Conservation (phyloP, 64 coral and sea anemone species). For the Pocillopora verrucosa region DNA sequence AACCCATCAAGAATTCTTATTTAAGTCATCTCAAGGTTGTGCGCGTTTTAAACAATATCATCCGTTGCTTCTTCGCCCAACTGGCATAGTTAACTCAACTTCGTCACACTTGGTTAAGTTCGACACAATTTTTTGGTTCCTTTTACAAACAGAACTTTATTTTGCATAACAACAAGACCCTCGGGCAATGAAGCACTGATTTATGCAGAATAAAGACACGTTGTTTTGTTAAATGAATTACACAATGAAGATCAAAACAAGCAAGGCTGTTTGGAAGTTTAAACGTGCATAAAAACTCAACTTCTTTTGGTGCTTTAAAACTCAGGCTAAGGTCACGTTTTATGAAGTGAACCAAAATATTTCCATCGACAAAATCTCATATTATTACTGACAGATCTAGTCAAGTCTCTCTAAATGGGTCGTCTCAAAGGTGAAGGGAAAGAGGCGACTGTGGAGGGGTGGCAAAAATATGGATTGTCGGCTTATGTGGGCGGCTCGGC, state of each 20-base stretch:
- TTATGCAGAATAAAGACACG: background rate
- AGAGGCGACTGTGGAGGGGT: no score
- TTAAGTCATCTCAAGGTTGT: no score
- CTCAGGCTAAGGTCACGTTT: background rate
- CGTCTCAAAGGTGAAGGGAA: no score
- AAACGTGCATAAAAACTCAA: no score
- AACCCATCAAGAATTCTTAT: background rate
- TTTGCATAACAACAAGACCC: background rate
- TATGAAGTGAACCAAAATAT: background rate
- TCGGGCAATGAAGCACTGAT: background rate
- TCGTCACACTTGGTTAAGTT: background rate
- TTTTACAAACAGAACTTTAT: background rate
- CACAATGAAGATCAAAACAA: background rate
- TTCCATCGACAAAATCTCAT: no score
- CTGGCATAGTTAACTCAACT: background rate
- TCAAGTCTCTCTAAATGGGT: no score
- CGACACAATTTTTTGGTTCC: background rate
- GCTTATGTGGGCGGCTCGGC: no score
- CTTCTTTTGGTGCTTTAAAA: no score
- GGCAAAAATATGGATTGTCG: no score
- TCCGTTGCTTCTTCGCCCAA: background rate
- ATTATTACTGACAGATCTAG: no score
- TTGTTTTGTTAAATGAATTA: background rate
- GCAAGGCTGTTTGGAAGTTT: no score
- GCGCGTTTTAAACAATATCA: background rate